Evolutionary conservation across 37 sponge, comb jelly and placozoan genomes (phyloP), one percentile per base, ranked within the genome.

Genomic region (Crambe crambe): DNA sequence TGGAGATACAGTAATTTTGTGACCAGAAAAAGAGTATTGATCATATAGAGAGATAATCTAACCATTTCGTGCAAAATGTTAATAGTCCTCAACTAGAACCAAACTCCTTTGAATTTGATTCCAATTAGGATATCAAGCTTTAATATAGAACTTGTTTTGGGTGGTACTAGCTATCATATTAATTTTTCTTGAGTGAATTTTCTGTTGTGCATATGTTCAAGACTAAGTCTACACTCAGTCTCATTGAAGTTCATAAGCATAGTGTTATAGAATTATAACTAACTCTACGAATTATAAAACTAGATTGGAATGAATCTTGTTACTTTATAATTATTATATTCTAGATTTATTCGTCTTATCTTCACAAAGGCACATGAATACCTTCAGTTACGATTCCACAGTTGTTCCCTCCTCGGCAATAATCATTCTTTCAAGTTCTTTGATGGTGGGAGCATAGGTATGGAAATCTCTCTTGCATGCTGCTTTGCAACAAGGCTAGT

Each of bases 371-470:
- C 43, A 2, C 34, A 54, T 56, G 58, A 74, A 12, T 23, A 47
- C 1, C 42, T 74, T 42, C 39, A 31, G 36, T 10, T 74, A 0
- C 3, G 30, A 17, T 31, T 74, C 32, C 2, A 4, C 0, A 56
- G 74, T 34, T 74, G 74, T 51, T 47, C 56, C 4, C 5, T 20
- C 1, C n/a, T 41, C 17, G 2, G 12, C 15, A 2, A 22, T 54
- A 2, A 38, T 18, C 44, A 26, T 15, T 57, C 58, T 3, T 74
- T 32, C 35, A 29, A 54, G 21, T 74, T 54, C 58, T 15, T n/a
- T 23, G 58, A 47, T 2, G 58, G 20, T 3, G 74, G 74, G 1
- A 31, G 39, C 34, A 54, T 74, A 30, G 74, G 74, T 74, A 51
- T 1, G 42, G 5, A 29, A 62, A 9, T 62, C 10, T 30, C n/a